These are phyloP conservation scores for Stigmatopora nigra DNA, from an alignment of 2,113 vertebrate genomes.

Conservation along the genomic window DNA sequence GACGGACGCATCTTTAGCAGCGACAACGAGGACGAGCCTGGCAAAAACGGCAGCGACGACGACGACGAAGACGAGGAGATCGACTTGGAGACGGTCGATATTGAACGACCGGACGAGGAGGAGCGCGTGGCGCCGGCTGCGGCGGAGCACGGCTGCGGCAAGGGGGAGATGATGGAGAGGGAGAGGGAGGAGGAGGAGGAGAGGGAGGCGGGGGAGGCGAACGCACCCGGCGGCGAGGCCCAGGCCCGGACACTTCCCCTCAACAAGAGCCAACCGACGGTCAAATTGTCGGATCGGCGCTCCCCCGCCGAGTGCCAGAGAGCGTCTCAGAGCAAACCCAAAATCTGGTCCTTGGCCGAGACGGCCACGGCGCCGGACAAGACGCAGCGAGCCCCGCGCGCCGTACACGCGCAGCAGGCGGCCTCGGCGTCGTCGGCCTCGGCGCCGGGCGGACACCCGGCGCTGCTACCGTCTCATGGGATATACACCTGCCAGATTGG, in stretches of 20 bases:
- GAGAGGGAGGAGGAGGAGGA: no score
- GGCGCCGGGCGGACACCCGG: constrained; percentile 78
- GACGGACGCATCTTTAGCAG: constrained; percentile 91
- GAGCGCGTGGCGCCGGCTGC: constrained; percentile 73
- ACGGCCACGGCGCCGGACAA: constrained; percentile 92
- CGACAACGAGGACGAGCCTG: constrained; percentile 82
- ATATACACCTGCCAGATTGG: constrained; percentile 98
- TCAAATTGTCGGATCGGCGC: constrained; percentile 68
- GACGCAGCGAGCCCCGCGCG: constrained; percentile 71
- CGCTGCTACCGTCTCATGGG: constrained; percentile 91
- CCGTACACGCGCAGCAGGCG: constrained; percentile 61
- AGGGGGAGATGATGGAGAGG: constrained; percentile 61
- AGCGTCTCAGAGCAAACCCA: constrained; percentile 84
- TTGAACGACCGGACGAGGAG: constrained; percentile 89
- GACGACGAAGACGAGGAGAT: constrained; percentile 86
- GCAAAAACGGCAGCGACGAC: constrained; percentile 78
- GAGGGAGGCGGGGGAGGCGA: constrained; percentile 61
- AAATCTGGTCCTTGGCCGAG: constrained; percentile 98
- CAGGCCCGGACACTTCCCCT: constrained; percentile 70
- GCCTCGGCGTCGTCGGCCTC: constrained; percentile 56
- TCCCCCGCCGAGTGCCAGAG: constrained; percentile 79
- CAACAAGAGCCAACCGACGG: constrained; percentile 69
- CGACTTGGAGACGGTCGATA: constrained; percentile 94
- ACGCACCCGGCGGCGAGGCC: constrained; percentile 65
- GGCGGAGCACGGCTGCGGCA: constrained; percentile 65